These are phyloP conservation scores for Chascanopsetta lugubris DNA, from an alignment of 2,113 vertebrate species.

Conservation along the genomic window DNA sequence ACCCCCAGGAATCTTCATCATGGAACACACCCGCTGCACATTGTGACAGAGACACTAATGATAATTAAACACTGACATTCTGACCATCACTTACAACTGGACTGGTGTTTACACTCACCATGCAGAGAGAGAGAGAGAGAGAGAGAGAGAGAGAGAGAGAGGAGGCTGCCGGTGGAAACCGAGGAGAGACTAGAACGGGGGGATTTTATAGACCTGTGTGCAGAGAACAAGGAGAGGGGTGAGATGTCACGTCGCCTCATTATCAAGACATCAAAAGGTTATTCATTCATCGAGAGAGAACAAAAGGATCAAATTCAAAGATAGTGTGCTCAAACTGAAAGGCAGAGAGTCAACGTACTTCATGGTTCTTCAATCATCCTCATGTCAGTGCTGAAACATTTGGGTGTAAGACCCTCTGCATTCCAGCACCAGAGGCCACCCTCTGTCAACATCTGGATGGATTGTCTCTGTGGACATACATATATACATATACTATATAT, in stretches of 20 bases:
- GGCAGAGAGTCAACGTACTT: not conserved
- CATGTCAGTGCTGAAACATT: not conserved
- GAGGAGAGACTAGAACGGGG: not conserved
- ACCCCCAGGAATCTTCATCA: slow-evolving; percentile 6
- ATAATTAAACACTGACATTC: not conserved
- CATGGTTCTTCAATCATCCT: slow-evolving; percentile 10
- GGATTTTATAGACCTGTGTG: slow-evolving; percentile 35
- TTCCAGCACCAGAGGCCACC: not conserved
- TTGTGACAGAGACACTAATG: slow-evolving; percentile 8
- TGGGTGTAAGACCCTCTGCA: not conserved
- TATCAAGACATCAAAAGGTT: slow-evolving; percentile 9
- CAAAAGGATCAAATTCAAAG: not conserved
- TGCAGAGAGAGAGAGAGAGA: slow-evolving; percentile 3
- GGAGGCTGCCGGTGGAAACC: too few relatives aligned
- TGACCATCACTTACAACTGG: not conserved
- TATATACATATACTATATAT: too few relatives aligned
- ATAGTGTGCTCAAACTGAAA: not conserved
- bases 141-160: too few relatives aligned
- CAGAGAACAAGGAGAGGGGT: not conserved
- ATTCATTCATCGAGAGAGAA: slow-evolving; percentile 30
- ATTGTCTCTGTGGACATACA: not conserved
- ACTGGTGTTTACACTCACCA: slow-evolving; percentile 6
- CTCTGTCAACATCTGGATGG: slow-evolving; percentile 21
- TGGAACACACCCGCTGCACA: not conserved
- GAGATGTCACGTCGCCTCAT: too few relatives aligned